A percentile compares a stretch with the other conserved stretches of the same genome.
phyloP scores from a whole-genome alignment of 1,140 invertebrate genomes.

The Theocolax elegans region DNA sequence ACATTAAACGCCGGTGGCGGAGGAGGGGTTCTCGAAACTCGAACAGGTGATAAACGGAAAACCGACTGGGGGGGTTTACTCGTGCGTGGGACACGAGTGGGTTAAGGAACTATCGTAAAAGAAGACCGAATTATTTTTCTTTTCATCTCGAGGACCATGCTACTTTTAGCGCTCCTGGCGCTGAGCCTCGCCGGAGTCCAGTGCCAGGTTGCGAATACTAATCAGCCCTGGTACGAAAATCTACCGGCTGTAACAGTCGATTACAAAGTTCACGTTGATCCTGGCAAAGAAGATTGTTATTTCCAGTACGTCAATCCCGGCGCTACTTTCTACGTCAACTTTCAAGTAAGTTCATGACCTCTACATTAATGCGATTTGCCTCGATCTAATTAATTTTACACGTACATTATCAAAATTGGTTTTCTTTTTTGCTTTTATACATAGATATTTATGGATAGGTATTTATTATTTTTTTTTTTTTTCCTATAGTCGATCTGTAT shows the following conservation, averaged over 20 bases:
- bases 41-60: conserved; percentile 24
- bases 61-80: no score
- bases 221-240: conserved; percentile 79
- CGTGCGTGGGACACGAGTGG: no score
- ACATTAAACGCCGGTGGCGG: background rate
- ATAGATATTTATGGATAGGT: no score
- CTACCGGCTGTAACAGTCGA: conserved; percentile 92
- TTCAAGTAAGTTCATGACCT: conserved; percentile 76
- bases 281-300: conserved; percentile 95
- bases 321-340: conserved; percentile 93
- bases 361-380: background rate
- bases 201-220: conserved; percentile 11
- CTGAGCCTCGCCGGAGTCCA: background rate
- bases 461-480: no score
- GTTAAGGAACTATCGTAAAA: no score
- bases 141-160: no score
- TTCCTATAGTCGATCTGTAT: no score
- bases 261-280: conserved; percentile 93
- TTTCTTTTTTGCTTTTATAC: no score
- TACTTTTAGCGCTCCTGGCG: no score
- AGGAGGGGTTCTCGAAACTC: conserved; percentile 1
- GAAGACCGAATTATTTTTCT: no score
- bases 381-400: no score
- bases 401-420: no score
- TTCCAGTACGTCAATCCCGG: conserved; percentile 91